phyloP scores from a whole-genome alignment of 2,797 vertebrate species.

The Lindbergichthys nudifrons region DNA sequence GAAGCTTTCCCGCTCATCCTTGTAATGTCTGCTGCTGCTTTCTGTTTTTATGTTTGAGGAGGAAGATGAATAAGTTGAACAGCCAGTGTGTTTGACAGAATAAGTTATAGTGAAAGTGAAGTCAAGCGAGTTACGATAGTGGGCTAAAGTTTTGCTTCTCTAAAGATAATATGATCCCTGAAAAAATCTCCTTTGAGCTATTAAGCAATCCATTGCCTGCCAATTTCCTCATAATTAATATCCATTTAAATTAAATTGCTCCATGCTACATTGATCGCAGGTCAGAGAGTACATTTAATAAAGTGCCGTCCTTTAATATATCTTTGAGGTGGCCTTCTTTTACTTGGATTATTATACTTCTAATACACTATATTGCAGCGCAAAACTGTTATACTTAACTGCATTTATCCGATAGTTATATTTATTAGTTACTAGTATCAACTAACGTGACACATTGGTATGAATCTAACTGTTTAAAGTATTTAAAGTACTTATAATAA shows the following conservation, averaged over 20 bases:
- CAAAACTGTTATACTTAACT: background rate
- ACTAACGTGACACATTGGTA: background rate
- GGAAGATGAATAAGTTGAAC: constrained; percentile 13
- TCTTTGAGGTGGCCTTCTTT: background rate
- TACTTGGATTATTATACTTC: too few species aligned
- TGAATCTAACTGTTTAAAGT: too few species aligned
- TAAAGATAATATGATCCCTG: background rate
- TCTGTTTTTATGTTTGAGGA: constrained; percentile 21
- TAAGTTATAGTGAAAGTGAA: constrained; percentile 17
- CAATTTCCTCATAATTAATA: background rate
- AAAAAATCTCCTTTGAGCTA: constrained; percentile 4
- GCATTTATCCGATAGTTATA: background rate
- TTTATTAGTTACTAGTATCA: background rate
- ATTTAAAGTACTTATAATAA: background rate
- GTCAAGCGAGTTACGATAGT: background rate
- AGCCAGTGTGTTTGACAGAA: constrained; percentile 21
- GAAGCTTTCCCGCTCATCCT: background rate
- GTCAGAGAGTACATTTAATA: background rate
- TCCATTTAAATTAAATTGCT: background rate
- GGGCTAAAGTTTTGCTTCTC: constrained; percentile 8
- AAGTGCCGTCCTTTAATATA: background rate
- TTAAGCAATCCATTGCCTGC: background rate
- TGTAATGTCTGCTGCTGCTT: background rate
- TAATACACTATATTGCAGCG: background rate
- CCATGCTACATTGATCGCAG: background rate